Base-by-base conservation (phyloP, 2,888 invertebrate genomes). In the Neoscelio sp. region DNA sequence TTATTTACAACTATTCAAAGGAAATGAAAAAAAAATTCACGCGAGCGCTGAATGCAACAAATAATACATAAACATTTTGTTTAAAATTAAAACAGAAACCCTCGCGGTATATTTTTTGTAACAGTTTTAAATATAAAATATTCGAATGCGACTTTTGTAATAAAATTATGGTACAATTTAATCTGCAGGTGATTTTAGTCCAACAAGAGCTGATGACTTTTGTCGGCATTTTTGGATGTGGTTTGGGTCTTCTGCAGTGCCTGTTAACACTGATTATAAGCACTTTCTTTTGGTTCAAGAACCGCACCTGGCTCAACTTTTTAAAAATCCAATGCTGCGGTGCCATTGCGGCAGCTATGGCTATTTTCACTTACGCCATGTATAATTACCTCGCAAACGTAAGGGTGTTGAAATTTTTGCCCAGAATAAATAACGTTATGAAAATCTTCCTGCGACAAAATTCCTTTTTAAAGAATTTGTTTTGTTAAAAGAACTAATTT, bases 331-430 rank as follows among this genome's bases (percentile, higher is more conserved):
- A 95, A 87, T 94, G 94, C 86, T 94, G 94, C 84, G 92, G 93
- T 1, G 93, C 95, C 8, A 91, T 95, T 65, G 93, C 94, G 33
- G 94, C 95, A 85, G 93, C 94, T 50, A 95, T 95, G 93, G 92
- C 94, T 2, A 93, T 90, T 42, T 92, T 91, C 79, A 89, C 91
- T 62, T 91, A 91, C 67, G 90, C 91, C 12, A 86, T 89, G 17
- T 85, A 89, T 68, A 86, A 82, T 40, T 82, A 89, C 64, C 82
- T 90, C n/a, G 85, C 90, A 3, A 88, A 91, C 86, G 91, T 91
- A 86, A 82, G 74, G 44, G 18, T 38, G 7, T 54, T 28, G 6
- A 33, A 12, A 2, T 68, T 68, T 62, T 50, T 18, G 44, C 6
- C 28, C 33, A 33, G 26, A 23, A 4, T n/a, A 23, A 56, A 56